Evolutionary conservation across 2,113 vertebrate genomes (phyloP).

Genomic region (Microtus montanus): DNA sequence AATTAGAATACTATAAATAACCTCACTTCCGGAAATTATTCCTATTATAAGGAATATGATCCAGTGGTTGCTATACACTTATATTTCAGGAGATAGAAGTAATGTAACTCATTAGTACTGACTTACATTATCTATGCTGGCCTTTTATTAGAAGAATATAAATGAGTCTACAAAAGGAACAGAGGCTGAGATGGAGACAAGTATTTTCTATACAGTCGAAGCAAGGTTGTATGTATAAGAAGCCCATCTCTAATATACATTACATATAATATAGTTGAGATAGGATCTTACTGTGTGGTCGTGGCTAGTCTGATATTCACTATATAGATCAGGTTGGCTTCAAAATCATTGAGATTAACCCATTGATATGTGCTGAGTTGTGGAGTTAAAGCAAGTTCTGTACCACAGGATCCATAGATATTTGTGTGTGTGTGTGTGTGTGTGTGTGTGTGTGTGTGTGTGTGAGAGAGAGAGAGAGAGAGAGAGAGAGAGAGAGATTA

Average conservation of each 20-base stretch:
- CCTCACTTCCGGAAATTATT: not conserved
- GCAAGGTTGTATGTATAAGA: not conserved
- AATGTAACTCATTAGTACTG: not conserved
- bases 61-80: not conserved
- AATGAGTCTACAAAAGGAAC: not conserved
- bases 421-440: not conserved
- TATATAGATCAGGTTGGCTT: not conserved
- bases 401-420: not conserved
- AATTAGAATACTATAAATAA: not conserved
- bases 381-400: not conserved
- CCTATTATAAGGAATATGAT: not conserved
- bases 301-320: not conserved
- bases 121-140: not conserved
- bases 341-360: not conserved
- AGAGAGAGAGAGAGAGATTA: too few species aligned
- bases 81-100: conserved; percentile 25
- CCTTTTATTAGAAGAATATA: conserved; percentile 21
- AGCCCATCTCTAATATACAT: not conserved
- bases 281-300: not conserved
- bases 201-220: not conserved
- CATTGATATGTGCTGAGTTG: not conserved
- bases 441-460: not conserved
- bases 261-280: not conserved
- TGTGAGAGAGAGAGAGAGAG: too few species aligned
- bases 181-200: not conserved